Base-by-base conservation (phyloP, 2,113 vertebrate species). In the Python bivittatus region DNA sequence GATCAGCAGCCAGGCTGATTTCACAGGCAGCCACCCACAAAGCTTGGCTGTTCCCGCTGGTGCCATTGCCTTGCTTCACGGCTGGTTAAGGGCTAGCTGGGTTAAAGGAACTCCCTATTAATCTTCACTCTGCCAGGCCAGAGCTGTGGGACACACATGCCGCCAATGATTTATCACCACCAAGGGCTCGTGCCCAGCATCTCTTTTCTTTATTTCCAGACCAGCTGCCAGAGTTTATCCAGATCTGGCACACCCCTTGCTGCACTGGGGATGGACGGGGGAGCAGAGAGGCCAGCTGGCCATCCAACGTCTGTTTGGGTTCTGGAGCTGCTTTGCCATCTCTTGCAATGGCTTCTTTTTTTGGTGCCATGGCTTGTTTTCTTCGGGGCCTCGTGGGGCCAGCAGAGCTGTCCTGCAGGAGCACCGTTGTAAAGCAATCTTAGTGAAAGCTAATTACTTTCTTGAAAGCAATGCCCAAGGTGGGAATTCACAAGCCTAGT, bases 61-160 rank as follows among this genome's bases (percentile, higher is more conserved):
- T 94, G 95, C 95, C 27, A 1, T 86, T 61, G 95, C 87, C 94
- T 92, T 0, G 0, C 96, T 95, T 96, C 97, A 94, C 60, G 94
- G 96, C 95, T 94, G 4, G 94, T 96, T 94, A 94, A 88, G 95
- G 96, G 95, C 96, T 94, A 90, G 94, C 92, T 95, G 93, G 96
- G 95, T 97, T 96, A 96, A 97, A 95, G 0, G 89, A 89, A 94
- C 22, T 94, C 83, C 93, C 94, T 94, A 96, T 97, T 95, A 95
- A 97, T 96, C 96, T 93, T 42, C 0, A 25, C 91, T 93, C 68
- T 0, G 1, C 92, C 0, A 53, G 6, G 95, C 2, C 95, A 91
- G 89, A 94, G 94, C 92, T 6, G 0, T 84, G 95, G 94, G 93
- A 94, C 94, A 93, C 94, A 94, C 95, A 96, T 23, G 20, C 3